Conservation (phyloP, 2,888 invertebrate species). For the Conistra vaccinii region DNA sequence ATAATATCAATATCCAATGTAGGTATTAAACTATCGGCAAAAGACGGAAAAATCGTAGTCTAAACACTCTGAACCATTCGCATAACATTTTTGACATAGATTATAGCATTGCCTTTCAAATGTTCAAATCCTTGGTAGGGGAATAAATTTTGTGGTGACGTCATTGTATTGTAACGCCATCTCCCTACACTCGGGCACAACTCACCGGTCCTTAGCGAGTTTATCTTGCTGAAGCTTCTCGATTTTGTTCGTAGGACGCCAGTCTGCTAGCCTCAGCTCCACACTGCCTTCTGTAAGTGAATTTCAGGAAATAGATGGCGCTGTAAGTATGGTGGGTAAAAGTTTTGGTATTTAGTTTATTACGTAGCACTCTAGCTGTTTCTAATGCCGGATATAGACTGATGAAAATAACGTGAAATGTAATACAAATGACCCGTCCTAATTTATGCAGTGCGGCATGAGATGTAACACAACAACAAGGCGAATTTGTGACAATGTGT, state of each 20-base stretch:
- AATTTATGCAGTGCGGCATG: too few species aligned
- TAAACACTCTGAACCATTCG: background rate
- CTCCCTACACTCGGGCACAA: conserved; percentile 64
- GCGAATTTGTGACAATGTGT: too few species aligned
- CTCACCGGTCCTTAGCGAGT: conserved; percentile 81
- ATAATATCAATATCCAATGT: too few species aligned
- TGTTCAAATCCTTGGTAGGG: background rate
- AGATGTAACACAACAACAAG: too few species aligned
- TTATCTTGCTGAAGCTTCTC: conserved; percentile 77
- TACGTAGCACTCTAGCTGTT: too few species aligned
- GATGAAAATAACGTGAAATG: too few species aligned
- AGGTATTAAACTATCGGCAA: too few species aligned
- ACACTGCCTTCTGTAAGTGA: conserved; percentile 79
- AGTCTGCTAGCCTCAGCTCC: conserved; percentile 70
- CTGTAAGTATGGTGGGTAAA: conserved; percentile 2
- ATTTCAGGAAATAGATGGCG: conserved; percentile 73
- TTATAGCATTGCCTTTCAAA: background rate
- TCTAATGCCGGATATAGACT: too few species aligned
- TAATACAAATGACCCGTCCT: too few species aligned
- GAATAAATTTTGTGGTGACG: too few species aligned
- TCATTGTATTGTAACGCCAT: conserved; percentile 72
- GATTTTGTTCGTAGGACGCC: conserved; percentile 66
- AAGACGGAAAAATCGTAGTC: too few species aligned
- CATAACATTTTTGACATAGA: background rate
- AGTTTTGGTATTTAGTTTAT: background rate